A percentile compares a stretch with the other conserved stretches of the same genome.
Evolutionary conservation across 1,140 invertebrate species (phyloP).

Genomic region (Drosophila varians): DNA sequence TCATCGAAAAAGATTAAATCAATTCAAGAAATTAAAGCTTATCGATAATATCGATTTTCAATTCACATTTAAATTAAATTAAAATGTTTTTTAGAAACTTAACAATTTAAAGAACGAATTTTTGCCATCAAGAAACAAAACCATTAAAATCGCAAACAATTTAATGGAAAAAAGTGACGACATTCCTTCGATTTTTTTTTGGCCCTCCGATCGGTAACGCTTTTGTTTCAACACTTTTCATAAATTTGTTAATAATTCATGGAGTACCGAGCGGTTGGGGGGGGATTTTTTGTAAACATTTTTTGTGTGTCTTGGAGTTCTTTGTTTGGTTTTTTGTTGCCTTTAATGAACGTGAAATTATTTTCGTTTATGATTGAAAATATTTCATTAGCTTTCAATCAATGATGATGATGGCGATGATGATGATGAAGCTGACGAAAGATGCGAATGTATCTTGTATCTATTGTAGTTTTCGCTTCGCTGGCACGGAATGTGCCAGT

Average conservation of each 20-base stretch:
- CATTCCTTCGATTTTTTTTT: not conserved
- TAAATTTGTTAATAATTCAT: conserved; percentile 37
- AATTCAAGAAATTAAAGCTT: too few species aligned
- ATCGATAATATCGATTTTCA: too few species aligned
- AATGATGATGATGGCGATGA: too few species aligned
- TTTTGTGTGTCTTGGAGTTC: conserved; percentile 11
- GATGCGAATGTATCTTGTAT: conserved; percentile 35
- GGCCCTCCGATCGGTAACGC: not conserved
- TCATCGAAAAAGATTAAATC: too few species aligned
- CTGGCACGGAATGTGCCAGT: conserved; percentile 61
- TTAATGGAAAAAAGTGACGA: not conserved
- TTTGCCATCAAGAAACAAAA: too few species aligned
- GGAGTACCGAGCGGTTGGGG: not conserved
- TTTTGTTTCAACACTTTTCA: conserved; percentile 55
- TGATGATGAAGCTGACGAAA: not conserved
- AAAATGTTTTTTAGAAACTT: too few species aligned
- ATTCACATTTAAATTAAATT: too few species aligned
- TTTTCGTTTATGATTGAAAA: conserved; percentile 52
- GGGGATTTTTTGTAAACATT: not conserved
- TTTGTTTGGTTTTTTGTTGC: conserved; percentile 17
- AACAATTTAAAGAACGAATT: too few species aligned
- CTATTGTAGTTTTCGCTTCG: conserved; percentile 37
- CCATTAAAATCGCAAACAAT: not conserved
- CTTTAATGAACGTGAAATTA: conserved; percentile 72
- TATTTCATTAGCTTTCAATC: conserved; percentile 57